Evolutionary conservation across 2,113 vertebrate species (phyloP).

Genomic region (Caretta caretta): DNA sequence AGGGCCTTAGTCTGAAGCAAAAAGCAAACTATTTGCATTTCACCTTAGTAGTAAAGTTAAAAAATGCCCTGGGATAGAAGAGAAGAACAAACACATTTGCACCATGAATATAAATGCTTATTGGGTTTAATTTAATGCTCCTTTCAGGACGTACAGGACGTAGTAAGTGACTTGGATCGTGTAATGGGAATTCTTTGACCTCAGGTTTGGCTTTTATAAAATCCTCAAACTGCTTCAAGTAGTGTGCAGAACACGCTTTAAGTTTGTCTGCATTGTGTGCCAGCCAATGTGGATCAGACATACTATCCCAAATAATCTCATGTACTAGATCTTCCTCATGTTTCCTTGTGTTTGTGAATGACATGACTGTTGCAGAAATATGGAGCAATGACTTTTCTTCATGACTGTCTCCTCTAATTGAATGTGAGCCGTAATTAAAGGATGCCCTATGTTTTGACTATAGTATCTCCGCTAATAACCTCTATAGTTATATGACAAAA

Average conservation of each 20-base stretch:
- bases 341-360: not conserved
- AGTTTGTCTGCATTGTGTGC: not conserved
- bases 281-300: not conserved
- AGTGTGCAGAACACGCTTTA: not conserved
- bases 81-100: not conserved
- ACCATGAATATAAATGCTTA: not conserved
- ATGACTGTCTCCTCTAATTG: not conserved
- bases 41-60: not conserved
- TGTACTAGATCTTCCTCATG: not conserved
- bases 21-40: not conserved
- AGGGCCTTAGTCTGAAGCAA: not conserved
- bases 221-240: not conserved
- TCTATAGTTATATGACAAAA: not conserved
- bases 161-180: not conserved
- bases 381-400: not conserved
- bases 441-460: not conserved
- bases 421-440: not conserved
- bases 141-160: not conserved
- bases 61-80: not conserved
- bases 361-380: not conserved
- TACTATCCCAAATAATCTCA: not conserved
- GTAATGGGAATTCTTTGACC: not conserved
- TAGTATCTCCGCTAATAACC: not conserved
- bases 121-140: not conserved
- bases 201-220: not conserved